Conservation (phyloP, 2,113 vertebrate species). For the Grammomys dolichurus region DNA sequence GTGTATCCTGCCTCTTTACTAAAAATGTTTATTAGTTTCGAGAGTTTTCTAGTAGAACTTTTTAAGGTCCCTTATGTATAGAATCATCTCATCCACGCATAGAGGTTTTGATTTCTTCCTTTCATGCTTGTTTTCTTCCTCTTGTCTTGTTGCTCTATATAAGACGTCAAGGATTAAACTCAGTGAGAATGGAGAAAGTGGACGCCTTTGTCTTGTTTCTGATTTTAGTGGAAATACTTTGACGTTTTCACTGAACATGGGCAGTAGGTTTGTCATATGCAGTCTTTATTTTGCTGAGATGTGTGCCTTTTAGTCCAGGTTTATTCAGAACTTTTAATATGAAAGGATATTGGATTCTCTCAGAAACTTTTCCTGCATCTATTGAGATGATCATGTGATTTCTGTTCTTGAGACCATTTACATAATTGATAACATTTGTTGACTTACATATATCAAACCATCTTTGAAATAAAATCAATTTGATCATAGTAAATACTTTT, state of each 20-base stretch:
- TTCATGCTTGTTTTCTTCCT: background rate
- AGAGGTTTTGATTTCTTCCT: background rate
- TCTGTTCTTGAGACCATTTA: background rate
- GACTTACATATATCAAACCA: background rate
- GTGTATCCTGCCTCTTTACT: background rate
- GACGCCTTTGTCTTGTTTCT: background rate
- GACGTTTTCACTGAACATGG: background rate
- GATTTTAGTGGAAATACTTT: background rate
- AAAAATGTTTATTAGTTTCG: background rate
- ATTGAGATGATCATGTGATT: background rate
- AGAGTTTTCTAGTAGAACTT: background rate
- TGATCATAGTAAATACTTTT: background rate
- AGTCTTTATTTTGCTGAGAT: background rate
- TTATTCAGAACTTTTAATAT: background rate
- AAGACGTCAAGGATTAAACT: background rate
- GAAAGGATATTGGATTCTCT: background rate
- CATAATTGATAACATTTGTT: background rate
- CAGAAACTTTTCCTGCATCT: background rate
- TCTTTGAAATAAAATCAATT: background rate
- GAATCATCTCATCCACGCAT: background rate
- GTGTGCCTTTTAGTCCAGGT: background rate
- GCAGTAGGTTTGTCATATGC: background rate
- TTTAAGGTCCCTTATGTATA: background rate
- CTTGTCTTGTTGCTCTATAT: background rate
- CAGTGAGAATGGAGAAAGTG: background rate